Conservation (phyloP, 2,797 vertebrate species). For the Gallinago nigripennis region DNA sequence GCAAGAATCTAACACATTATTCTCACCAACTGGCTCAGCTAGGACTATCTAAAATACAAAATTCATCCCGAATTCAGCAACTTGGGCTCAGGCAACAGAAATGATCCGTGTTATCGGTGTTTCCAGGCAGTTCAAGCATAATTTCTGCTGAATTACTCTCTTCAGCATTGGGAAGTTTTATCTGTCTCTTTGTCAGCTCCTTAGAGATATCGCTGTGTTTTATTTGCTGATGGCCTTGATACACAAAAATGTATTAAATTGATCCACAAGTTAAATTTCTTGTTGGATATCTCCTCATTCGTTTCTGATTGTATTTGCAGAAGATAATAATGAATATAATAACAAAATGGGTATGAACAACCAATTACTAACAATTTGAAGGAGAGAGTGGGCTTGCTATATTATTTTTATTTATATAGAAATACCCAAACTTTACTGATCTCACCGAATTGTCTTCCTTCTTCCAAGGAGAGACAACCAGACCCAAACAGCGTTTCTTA, state of each 20-base stretch:
- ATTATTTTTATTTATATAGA: not conserved
- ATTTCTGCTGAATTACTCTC: conserved; percentile 6
- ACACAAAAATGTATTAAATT: not conserved
- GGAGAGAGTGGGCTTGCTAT: not conserved
- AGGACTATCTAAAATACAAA: not conserved
- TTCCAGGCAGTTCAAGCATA: not conserved
- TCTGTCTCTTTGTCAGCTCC: conserved; percentile 29
- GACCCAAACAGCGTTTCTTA: not conserved
- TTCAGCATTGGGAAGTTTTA: conserved; percentile 4
- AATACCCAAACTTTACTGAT: not conserved
- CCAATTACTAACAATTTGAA: not conserved
- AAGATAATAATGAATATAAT: not conserved
- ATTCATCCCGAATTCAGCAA: not conserved
- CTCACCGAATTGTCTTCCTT: not conserved
- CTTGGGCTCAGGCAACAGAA: not conserved
- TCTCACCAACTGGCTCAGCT: not conserved
- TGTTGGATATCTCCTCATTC: not conserved
- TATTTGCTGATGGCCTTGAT: conserved; percentile 15
- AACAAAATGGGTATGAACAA: not conserved
- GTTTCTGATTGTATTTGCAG: not conserved
- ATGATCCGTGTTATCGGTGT: not conserved
- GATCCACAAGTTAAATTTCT: not conserved
- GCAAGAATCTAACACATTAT: not conserved
- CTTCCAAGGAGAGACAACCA: not conserved
- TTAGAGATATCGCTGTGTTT: not conserved